Conservation (phyloP, 92 coral and sea anemone genomes). For the Epizoanthus ramosus region DNA sequence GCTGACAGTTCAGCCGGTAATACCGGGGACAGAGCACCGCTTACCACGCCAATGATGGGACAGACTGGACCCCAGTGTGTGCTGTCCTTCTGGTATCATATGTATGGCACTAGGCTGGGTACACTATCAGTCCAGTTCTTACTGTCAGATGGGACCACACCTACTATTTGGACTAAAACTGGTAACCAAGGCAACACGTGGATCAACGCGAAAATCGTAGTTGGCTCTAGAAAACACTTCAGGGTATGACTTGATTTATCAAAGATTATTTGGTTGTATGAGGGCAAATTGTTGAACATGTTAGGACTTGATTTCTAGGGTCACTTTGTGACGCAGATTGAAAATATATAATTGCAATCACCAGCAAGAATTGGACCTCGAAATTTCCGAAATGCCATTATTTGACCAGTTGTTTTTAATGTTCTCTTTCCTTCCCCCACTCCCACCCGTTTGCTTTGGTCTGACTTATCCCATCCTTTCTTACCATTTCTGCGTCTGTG, state of each 20-base stretch:
- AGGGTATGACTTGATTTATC: slow-evolving; percentile 57
- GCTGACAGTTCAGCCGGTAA: slow-evolving; percentile 92
- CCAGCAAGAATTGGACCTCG: too few species aligned
- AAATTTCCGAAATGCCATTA: too few species aligned
- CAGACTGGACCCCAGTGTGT: slow-evolving; percentile 91
- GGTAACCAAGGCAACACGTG: slow-evolving; percentile 89
- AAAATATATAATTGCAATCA: too few species aligned
- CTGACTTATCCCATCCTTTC: too few species aligned
- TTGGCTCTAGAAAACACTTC: slow-evolving; percentile 90
- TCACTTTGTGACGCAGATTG: too few species aligned
- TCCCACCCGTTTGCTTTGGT: background rate
- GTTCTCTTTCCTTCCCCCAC: background rate
- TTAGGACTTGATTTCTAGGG: too few species aligned
- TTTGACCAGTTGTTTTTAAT: background rate
- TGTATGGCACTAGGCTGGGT: slow-evolving; percentile 78
- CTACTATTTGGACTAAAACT: slow-evolving; percentile 77
- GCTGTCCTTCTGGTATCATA: slow-evolving; percentile 96
- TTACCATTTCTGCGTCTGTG: too few species aligned
- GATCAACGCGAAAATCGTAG: slow-evolving; percentile 61
- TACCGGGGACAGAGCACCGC: slow-evolving; percentile 71
- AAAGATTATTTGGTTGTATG: too few species aligned
- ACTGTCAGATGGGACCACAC: slow-evolving; percentile 71
- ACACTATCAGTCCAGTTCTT: slow-evolving; percentile 78
- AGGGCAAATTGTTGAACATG: too few species aligned
- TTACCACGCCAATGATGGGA: slow-evolving; percentile 80